phyloP scores from a whole-genome alignment of 2,888 invertebrate genomes.

The Platynereis dumerilii region DNA sequence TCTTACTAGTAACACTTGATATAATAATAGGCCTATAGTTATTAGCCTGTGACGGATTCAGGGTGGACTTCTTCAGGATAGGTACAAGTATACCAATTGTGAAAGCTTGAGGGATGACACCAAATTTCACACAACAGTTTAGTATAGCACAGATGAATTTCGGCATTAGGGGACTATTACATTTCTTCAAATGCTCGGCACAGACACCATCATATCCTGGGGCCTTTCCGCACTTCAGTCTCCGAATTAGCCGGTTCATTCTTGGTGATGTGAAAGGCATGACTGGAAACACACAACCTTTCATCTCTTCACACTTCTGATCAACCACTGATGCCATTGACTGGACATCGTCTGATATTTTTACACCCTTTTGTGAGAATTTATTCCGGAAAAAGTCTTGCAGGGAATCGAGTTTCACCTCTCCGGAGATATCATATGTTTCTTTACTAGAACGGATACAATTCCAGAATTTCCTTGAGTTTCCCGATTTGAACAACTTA shows the following conservation, averaged over 20 bases:
- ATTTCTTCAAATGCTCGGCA: background rate
- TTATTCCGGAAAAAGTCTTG: background rate
- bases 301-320: too few species aligned
- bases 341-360: background rate
- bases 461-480: constrained; percentile 5
- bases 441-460: background rate
- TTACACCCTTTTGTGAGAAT: background rate
- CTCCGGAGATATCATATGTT: too few species aligned
- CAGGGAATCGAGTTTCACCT: too few species aligned
- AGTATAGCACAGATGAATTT: background rate
- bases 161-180: background rate
- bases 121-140: constrained; percentile 3
- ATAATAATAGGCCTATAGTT: constrained; percentile 6
- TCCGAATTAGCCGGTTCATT: too few species aligned
- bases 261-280: too few species aligned
- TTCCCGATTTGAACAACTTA: background rate
- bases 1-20: background rate
- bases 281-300: background rate
- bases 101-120: background rate
- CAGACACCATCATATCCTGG: background rate
- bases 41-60: background rate
- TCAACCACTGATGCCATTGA: background rate
- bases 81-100: background rate
- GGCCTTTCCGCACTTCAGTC: background rate
- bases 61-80: background rate